These are phyloP conservation scores for Amazona guildingii DNA, from an alignment of 2,113 vertebrate species.

Conservation along the genomic window DNA sequence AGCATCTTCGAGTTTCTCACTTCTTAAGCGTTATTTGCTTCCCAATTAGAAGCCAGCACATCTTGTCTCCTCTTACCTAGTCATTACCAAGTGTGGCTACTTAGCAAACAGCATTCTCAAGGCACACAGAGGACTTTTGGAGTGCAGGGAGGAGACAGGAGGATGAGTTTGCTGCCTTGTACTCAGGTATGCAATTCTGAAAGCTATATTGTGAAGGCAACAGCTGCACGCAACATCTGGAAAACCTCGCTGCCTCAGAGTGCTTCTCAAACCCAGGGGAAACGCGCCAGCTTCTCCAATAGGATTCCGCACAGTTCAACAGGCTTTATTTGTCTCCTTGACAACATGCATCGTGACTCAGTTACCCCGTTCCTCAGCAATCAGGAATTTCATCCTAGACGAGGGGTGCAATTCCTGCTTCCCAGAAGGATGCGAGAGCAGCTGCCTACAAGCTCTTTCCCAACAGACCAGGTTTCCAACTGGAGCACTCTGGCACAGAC, in stretches of 20 bases:
- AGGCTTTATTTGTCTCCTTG: slow-evolving; percentile 3
- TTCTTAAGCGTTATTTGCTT: neutral
- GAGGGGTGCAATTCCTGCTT: fast-evolving
- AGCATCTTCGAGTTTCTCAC: neutral
- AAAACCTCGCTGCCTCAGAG: neutral
- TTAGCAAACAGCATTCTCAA: neutral
- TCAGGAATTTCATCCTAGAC: neutral
- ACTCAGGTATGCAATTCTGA: neutral
- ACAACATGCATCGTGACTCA: neutral
- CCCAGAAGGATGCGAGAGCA: fast-evolving
- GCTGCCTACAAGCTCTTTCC: neutral
- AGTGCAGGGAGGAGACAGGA: neutral
- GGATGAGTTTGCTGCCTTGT: neutral
- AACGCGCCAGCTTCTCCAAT: neutral
- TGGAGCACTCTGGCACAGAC: neutral
- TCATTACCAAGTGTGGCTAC: neutral
- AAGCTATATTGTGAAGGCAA: neutral
- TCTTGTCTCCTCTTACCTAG: neutral
- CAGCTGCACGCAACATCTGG: neutral
- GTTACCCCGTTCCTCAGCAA: neutral
- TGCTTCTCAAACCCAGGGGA: neutral
- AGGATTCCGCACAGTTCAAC: neutral
- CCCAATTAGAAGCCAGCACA: neutral
- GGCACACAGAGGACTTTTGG: neutral
- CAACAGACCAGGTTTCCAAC: neutral